Base-by-base conservation (phyloP, 2,797 vertebrate genomes). In the Spinus pinus region DNA sequence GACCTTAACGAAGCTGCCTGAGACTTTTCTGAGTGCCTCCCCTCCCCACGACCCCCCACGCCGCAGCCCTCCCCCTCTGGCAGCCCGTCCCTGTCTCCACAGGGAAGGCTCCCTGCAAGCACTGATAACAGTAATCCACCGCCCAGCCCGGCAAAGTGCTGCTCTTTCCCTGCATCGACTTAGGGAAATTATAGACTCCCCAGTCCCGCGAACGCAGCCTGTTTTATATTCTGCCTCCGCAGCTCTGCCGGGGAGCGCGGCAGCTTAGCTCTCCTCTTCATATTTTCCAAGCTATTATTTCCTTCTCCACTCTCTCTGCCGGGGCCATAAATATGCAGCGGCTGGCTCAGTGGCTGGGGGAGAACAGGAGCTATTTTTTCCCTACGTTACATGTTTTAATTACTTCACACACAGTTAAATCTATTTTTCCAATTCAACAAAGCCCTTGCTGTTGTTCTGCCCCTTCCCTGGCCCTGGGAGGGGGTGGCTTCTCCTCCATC, bases 261-360 rank as follows among this genome's bases (percentile, higher is more conserved):
- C 95, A 93, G 98, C 97, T 97, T 96, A 95, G 96, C 97, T 97
- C 96, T 97, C 94, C 93, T 97, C 97, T 98, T 98, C 96, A 97
- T 97, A 97, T 98, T 97, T 97, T 97, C 97, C 96, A 81, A 71
- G 91, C 97, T 96, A 90, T 79, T 93, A 94, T 97, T 97, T 97
- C 96, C 95, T 97, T 95, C 90, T 91, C 91, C 37, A 5, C 69
- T 94, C 91, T 88, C 96, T 91, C 97, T 80, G 70, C 96, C 41
- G 91, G 93, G 96, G 94, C 97, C 97, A 97, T 98, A 97, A 98
- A 98, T 98, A 98, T 98, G 97, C 98, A 98, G 95, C 4, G 96
- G 95, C 92, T 96, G 94, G 93, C 83, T 92, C 95, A 78, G 91
- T 95, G 96, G 95, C 96, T 90, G 90, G 61, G n/a, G 46, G 94